Base-by-base conservation (phyloP, 2,888 invertebrate genomes). In the Thecocarcelia acutangulata region DNA sequence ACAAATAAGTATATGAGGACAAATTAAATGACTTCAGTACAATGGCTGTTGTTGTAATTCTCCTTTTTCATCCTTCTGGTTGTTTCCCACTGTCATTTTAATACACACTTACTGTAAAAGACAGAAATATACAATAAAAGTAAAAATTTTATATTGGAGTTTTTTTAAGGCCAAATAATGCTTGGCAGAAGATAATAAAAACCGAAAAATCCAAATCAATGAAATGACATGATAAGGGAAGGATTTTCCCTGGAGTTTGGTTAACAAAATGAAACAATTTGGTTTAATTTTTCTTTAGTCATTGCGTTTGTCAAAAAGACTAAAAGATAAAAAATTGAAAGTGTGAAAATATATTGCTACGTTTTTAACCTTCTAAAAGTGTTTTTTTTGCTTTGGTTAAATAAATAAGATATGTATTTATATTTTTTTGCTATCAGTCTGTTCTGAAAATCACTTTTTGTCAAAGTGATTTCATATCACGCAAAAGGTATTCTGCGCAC, bases 111-210 rank as follows among this genome's bases (percentile, higher is more conserved):
- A 11, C 19, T 11, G 8, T 0, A 42, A 21, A 44, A 24, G n/a
- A n/a, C 21, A 15, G 24, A 6, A n/a, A 33, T 1, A 13, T 11
- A 17, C 33, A 40, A 13, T 42, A 42, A 42, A 42, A 54, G 24
- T 15, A 12, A 1, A 13, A 46, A 48, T 24, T 69, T 54, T 44
- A 61, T 61, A 69, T 76, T 68, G 19, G 44, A 76, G 37, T 54
- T 28, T 33, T 68, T 63, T 52, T 54, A 61, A 61, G 52, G 33
- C 76, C 44, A 61, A 61, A 54, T 69, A 44, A 37, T 75, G 52
- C 61, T 61, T 61, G 66, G n/a, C 17, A 68, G 44, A 21, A 66
- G 59, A 73, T 73, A 73, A 79, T 59, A 72, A 64, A n/a, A 73
- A 50, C 15, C 42, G 12, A 68, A 59, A 33, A n/a, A 52, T 17